Base-by-base conservation (phyloP, 2,888 invertebrate species). In the Plagiodera versicolora region DNA sequence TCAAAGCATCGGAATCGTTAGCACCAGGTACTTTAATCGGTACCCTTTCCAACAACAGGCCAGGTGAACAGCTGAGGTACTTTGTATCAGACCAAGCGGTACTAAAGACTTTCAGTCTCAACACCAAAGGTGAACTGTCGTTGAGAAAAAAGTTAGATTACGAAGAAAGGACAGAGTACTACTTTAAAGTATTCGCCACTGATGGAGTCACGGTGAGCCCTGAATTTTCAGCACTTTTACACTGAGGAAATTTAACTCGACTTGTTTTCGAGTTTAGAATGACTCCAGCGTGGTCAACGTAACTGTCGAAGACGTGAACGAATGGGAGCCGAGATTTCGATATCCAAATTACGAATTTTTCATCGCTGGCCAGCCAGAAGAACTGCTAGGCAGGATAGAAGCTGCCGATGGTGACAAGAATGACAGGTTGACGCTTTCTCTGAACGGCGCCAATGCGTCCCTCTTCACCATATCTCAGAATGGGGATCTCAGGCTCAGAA, bases 271-370 rank as follows among this genome's bases (percentile, higher is more conserved):
- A 28, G 79, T 81, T 1, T 80, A 92, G 91, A 94, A 94, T 78
- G 93, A 94, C 77, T 92, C 93, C 0, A 89, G 94, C 0, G 85
- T 88, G 6, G 87, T 95, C 2, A 90, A 91, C 72, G 84, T 95
- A 24, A 88, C 90, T 1, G 91, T 95, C 14, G 82, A 89, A 70
- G 91, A 95, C 78, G 91, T 94, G 8, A 95, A 95, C 81, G 95
- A 95, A 77, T 95, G 95, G 94, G 94, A 94, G 79, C 95, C 95
- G 0, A 85, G 93, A 58, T 95, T 95, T 82, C 86, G 91, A 1
- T 89, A 91, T 79, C 89, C 92, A 4, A 90, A 92, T 78, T 95
- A 95, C 80, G 93, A 94, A 81, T 95, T 95, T 80, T 84, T 83
- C 64, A 82, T 86, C 69, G 62, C 77, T 65, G 70, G 79, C 68